phyloP scores from a whole-genome alignment of 2,888 invertebrate species.

The Xanthostigma xanthostigma region DNA sequence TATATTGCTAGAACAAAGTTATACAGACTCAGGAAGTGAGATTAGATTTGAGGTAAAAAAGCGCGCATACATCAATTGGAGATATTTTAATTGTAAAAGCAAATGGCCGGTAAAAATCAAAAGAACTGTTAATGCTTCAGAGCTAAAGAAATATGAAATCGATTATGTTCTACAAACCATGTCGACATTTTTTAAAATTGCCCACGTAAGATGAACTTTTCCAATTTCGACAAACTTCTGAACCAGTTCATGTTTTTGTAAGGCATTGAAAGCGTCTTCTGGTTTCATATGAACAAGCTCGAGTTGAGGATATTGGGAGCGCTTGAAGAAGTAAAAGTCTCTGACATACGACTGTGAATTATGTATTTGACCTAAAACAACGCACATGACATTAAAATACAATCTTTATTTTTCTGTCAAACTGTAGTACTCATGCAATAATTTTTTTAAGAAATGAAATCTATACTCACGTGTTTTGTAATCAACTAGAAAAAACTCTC shows the following conservation, averaged over 20 bases:
- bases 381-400: neutral
- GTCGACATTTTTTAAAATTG: conserved; percentile 80
- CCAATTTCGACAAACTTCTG: conserved; percentile 96
- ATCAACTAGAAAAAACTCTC: conserved; percentile 91
- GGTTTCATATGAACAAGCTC: conserved; percentile 87
- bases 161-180: conserved; percentile 38
- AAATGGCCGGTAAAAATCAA: no score
- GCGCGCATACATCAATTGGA: no score
- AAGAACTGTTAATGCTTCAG: no score
- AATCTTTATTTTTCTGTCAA: no score
- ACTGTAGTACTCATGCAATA: no score
- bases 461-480: conserved; percentile 82
- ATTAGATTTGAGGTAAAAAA: no score
- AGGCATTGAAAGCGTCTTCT: conserved; percentile 74
- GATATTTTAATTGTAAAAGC: no score
- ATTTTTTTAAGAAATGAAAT: no score
- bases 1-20: no score
- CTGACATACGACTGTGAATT: conserved; percentile 90
- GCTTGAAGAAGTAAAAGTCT: conserved; percentile 68
- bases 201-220: conserved; percentile 84
- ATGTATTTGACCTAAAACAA: conserved; percentile 76
- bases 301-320: conserved; percentile 95
- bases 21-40: no score
- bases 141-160: no score
- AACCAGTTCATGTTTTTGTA: conserved; percentile 79